Conservation (phyloP, 2,797 vertebrate genomes). For the Percopsis omiscomaycus region DNA sequence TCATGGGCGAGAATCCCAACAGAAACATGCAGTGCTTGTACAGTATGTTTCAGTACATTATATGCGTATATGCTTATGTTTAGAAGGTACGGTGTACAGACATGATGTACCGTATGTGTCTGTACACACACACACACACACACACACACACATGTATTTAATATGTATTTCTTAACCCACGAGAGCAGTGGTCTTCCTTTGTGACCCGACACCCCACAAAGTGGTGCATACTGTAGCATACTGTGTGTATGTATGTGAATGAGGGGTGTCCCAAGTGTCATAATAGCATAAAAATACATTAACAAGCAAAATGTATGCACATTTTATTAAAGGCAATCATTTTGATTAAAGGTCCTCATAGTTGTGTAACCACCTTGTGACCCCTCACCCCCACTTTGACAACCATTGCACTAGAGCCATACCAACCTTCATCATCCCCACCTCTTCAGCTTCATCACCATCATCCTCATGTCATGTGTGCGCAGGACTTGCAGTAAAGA, state of each 20-base stretch:
- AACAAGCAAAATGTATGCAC: too few relatives aligned
- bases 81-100: too few relatives aligned
- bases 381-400: too few relatives aligned
- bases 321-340: too few relatives aligned
- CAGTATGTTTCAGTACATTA: neutral
- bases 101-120: neutral
- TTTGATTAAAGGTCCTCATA: too few relatives aligned
- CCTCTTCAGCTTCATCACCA: conserved; percentile 26
- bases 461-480: conserved; percentile 18
- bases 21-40: neutral
- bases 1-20: conserved; percentile 7
- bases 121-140: neutral
- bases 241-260: neutral
- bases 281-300: too few relatives aligned
- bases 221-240: neutral
- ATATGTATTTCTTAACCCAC: conserved; percentile 1
- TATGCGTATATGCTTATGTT: too few relatives aligned
- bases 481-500: neutral
- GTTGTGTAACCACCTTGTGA: too few relatives aligned
- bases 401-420: neutral
- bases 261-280: neutral
- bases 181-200: neutral
- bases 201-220: too few relatives aligned
- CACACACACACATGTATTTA: neutral
- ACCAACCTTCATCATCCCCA: conserved; percentile 18